phyloP scores from a whole-genome alignment of 2,888 invertebrate species.

The Hesperia comma region DNA sequence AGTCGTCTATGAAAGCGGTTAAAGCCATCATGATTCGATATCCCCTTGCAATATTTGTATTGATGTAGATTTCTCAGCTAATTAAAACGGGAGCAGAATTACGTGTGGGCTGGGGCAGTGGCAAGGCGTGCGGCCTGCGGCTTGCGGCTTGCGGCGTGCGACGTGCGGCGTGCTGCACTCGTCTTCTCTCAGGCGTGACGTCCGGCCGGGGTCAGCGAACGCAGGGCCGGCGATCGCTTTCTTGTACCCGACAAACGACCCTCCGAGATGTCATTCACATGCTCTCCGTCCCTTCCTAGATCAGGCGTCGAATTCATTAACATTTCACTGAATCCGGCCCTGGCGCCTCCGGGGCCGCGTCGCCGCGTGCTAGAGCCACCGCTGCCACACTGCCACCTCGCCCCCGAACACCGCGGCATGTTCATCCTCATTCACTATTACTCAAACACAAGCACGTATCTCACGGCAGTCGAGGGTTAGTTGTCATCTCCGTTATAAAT shows the following conservation, averaged over 20 bases:
- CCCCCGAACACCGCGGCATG: not conserved
- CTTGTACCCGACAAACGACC: slow-evolving; percentile 72
- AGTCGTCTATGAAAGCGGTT: too few relatives aligned
- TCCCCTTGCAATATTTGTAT: slow-evolving; percentile 8
- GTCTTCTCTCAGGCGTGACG: slow-evolving; percentile 77
- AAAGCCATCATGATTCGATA: not conserved
- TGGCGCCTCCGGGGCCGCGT: not conserved
- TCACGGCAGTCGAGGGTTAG: slow-evolving; percentile 9
- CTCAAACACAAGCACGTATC: slow-evolving; percentile 13
- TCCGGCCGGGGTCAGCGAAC: slow-evolving; percentile 79
- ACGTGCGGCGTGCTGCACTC: slow-evolving; percentile 58
- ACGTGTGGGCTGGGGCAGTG: slow-evolving; percentile 20
- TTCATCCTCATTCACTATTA: slow-evolving; percentile 18
- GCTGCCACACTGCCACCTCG: not conserved
- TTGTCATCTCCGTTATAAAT: slow-evolving; percentile 30
- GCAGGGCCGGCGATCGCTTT: slow-evolving; percentile 72
- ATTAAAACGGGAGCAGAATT: slow-evolving; percentile 38
- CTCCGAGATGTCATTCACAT: slow-evolving; percentile 73
- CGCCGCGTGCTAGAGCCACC: not conserved
- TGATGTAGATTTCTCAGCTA: slow-evolving; percentile 22
- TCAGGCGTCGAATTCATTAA: slow-evolving; percentile 43
- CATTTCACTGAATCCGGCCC: slow-evolving; percentile 28
- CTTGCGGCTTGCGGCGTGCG: slow-evolving; percentile 39
- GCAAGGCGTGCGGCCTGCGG: not conserved
- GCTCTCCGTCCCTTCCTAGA: slow-evolving; percentile 53